phyloP scores from a whole-genome alignment of 2,113 vertebrate species.

The Indicator maculatus region DNA sequence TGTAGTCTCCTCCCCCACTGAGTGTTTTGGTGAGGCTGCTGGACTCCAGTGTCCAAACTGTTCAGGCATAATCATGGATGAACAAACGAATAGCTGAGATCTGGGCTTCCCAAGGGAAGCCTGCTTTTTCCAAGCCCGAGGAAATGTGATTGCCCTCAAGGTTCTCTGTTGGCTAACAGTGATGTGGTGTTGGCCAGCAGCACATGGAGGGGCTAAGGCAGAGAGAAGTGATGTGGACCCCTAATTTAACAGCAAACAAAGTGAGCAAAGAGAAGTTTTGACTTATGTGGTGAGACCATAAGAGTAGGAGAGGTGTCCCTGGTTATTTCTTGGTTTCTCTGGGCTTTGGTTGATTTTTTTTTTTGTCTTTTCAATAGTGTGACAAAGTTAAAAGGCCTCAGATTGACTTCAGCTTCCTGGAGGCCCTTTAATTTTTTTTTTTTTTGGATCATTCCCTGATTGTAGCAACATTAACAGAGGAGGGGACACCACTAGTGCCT shows the following conservation, averaged over 20 bases:
- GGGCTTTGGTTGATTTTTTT: background rate
- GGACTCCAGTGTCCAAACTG: background rate
- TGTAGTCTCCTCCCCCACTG: background rate
- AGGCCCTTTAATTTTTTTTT: background rate
- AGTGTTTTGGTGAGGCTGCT: background rate
- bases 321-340: background rate
- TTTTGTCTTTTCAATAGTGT: background rate
- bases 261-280: background rate
- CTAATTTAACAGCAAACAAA: too few species aligned
- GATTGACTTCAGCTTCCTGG: background rate
- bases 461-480: background rate
- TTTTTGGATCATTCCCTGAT: background rate
- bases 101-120: background rate
- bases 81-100: background rate
- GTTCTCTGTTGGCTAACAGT: background rate
- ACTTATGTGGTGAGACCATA: accelerated
- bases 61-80: background rate
- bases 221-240: background rate
- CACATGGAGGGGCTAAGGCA: background rate
- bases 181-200: background rate
- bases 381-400: background rate
- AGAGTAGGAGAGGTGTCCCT: too few species aligned
- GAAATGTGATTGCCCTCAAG: background rate
- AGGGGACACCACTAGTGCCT: too few species aligned
- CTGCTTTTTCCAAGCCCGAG: background rate